Base-by-base conservation (phyloP, 2,797 vertebrate genomes). In the Gallirallus australis region DNA sequence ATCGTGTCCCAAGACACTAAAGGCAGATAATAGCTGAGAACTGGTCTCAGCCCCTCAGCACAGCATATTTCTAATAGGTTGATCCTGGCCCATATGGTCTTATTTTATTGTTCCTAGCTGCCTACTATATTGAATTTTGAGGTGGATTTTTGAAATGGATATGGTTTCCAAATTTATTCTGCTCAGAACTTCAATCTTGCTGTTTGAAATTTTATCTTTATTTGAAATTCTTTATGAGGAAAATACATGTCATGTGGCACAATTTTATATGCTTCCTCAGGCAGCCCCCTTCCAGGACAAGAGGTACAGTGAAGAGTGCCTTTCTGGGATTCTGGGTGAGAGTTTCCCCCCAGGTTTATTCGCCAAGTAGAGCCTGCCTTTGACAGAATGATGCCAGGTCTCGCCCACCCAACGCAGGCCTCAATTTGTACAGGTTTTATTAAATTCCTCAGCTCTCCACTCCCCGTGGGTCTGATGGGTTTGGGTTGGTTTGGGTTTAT, bases 131-230 rank as follows among this genome's bases (percentile, higher is more conserved):
- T 94, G 81, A 93, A 90, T 93, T 93, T 92, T 94, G 90, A 93
- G 81, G 66, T 90, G 45, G 66, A 80, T 76, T 94, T 95, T 84
- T 90, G 92, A 96, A 97, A 96, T 92, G 56, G 86, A 89, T 95
- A 89, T 59, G 78, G 35, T 42, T 90, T 92, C 86, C 88, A 86
- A 90, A 89, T 70, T 86, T 42, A 86, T 77, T 79, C 56, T 82
- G 27, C 66, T 90, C 35, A 60, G 54, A 70, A 79, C 54, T 84
- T 91, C 77, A 81, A 11, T 39, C 35, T 72, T 48, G 33, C 75
- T 54, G 45, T 89, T 93, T 95, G 94, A 95, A 93, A 96, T 69
- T 90, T 88, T 88, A 90, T 76, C 87, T 93, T 91, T 75, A 78
- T 94, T 94, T n/a, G 54, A 86, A 48, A 4, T 16, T 31, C 87